Conservation (phyloP, 2,797 vertebrate genomes). For the Enteromius argenteus region DNA sequence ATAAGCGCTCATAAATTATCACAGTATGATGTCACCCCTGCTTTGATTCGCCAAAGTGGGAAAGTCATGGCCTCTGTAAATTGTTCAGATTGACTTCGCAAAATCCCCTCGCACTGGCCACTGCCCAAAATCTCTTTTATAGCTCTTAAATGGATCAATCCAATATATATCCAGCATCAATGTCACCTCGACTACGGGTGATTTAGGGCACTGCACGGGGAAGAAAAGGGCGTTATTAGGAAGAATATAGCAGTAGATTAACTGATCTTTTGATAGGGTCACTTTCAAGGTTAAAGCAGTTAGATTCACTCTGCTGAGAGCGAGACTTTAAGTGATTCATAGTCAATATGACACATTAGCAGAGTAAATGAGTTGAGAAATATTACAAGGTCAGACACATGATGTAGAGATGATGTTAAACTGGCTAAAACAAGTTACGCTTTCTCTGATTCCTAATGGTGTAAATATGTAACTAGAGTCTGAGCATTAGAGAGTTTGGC, state of each 20-base stretch:
- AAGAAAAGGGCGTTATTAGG: constrained; percentile 48
- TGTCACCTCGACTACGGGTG: constrained; percentile 50
- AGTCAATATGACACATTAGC: constrained; percentile 47
- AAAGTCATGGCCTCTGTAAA: constrained; percentile 38
- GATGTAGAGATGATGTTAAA: constrained; percentile 5
- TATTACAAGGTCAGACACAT: constrained; percentile 19
- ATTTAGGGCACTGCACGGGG: constrained; percentile 38
- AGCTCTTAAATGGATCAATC: constrained; percentile 57
- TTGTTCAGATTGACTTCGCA: constrained; percentile 32
- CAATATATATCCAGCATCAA: constrained; percentile 56
- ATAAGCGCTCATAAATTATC: constrained; percentile 25
- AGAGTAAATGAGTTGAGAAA: constrained; percentile 36
- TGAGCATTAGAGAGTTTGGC: constrained; percentile 9
- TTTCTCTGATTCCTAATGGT: constrained; percentile 21
- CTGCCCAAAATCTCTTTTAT: constrained; percentile 55
- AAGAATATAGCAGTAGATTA: constrained; percentile 51
- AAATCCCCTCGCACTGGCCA: constrained; percentile 26
- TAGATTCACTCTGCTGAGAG: constrained; percentile 37
- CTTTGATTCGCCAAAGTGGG: constrained; percentile 44
- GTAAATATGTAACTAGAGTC: constrained; percentile 8
- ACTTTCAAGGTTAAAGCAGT: constrained; percentile 55
- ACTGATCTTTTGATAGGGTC: constrained; percentile 47
- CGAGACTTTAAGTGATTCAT: constrained; percentile 43
- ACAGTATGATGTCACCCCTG: constrained; percentile 34
- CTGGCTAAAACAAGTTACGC: not conserved